Conservation (phyloP, 1,140 invertebrate species). For the Drosophila rhopaloa region DNA sequence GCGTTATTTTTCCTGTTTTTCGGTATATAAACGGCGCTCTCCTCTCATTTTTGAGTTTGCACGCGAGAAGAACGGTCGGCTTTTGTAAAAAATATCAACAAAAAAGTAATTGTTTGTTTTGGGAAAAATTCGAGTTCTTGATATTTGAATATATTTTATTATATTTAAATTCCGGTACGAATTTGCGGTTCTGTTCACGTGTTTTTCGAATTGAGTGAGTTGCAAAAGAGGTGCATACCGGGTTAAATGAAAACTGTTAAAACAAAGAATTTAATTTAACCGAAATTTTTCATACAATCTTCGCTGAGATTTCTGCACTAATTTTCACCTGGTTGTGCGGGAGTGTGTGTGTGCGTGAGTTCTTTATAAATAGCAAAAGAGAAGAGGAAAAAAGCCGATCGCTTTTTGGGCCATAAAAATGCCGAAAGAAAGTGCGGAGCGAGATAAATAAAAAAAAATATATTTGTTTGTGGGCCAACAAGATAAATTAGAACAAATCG, state of each 20-base stretch:
- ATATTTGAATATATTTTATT: neutral
- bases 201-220: neutral
- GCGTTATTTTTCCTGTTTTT: no score
- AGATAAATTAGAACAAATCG: slow-evolving; percentile 73
- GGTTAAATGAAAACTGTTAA: neutral
- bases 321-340: slow-evolving; percentile 69
- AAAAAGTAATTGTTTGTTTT: slow-evolving; percentile 8
- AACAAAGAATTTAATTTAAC: slow-evolving; percentile 3
- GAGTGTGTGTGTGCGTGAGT: slow-evolving; percentile 50
- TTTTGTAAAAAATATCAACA: neutral
- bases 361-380: slow-evolving; percentile 74
- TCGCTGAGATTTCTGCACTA: slow-evolving; percentile 61
- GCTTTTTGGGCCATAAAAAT: slow-evolving; percentile 61
- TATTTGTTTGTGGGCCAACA: slow-evolving; percentile 69
- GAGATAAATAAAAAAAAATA: slow-evolving; percentile 57
- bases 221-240: neutral
- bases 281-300: slow-evolving; percentile 13
- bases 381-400: slow-evolving; percentile 58
- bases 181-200: neutral
- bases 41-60: neutral
- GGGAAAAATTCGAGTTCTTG: neutral
- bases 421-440: slow-evolving; percentile 75
- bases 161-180: neutral
- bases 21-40: neutral
- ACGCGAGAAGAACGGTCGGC: slow-evolving; percentile 4